Percentiles rank a stretch among this genome's conserved stretches.
phyloP scores from a whole-genome alignment of 2,113 vertebrate genomes.

The Thamnophis sirtalis region DNA sequence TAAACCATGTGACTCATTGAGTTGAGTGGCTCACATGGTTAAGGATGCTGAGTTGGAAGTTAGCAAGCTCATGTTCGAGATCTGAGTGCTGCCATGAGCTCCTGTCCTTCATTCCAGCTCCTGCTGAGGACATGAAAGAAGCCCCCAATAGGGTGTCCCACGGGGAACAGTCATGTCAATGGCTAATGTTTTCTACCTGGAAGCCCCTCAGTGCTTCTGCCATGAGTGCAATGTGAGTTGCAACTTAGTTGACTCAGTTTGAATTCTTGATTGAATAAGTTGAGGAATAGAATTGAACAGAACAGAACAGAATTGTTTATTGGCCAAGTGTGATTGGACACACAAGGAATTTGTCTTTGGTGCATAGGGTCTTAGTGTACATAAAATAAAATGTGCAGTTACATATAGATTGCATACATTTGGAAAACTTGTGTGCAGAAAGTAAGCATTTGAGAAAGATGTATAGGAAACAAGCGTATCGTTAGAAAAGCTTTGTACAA shows the following conservation, averaged over 20 bases:
- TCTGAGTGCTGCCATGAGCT: background rate
- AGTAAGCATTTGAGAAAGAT: background rate
- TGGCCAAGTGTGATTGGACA: no score
- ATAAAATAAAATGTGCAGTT: no score
- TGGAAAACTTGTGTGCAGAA: background rate
- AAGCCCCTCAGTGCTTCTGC: background rate
- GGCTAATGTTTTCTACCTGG: background rate
- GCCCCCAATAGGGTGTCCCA: background rate
- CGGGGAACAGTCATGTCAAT: no score
- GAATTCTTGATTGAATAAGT: background rate
- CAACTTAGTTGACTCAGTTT: background rate
- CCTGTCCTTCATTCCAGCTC: background rate
- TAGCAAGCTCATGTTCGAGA: background rate
- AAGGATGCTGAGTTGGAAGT: background rate
- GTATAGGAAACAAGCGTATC: background rate
- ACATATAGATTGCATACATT: background rate
- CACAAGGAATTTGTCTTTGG: no score
- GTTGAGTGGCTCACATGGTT: background rate
- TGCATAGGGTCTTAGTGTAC: no score
- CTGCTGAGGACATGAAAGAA: background rate
- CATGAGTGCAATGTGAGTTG: background rate
- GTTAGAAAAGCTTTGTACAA: background rate
- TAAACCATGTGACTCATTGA: background rate
- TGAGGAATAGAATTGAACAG: background rate
- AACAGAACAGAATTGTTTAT: no score